Base-by-base conservation (phyloP, 92 coral and sea anemone species). In the Phymanthus crucifer region DNA sequence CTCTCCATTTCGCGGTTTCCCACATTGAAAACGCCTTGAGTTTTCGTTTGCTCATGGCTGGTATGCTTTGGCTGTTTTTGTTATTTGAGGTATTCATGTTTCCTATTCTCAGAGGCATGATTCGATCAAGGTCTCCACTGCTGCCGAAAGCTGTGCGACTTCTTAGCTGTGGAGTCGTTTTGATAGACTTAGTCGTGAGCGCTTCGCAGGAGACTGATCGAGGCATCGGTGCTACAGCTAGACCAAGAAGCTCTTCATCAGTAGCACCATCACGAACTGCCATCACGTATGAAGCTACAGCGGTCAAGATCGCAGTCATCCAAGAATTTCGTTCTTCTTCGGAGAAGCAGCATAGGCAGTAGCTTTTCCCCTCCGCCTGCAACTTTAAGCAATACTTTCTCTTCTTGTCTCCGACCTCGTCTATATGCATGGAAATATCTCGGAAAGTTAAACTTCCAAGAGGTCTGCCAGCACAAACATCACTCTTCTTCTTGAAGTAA, bases 311-410 rank as follows among this genome's bases (percentile, higher is more conserved):
- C 38, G 99, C 97, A 31, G 98, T 88, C 77, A 95, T 85, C 99
- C 99, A 95, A 0, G 91, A 81, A 70, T 95, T 93, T 70, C 99
- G 66, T 79, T 95, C 99, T 5, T 95, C 99, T 47, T 87, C 94
- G 6, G 99, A 93, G 81, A 95, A 95, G 73, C 99, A 93, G 61
- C 97, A 95, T 18, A 95, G 76, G 18, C 83, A 84, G 71, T 89
- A 94, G 11, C 87, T 73, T 67, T 93, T 95, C 3, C 97, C 97
- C 36, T 93, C 93, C 10, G 96, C 78, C 26, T 93, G 89, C 29
- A 95, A 83, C 29, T 94, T 95, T 11, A 95, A 83, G 75, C 95
- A 93, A 66, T 79, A 95, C 76, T 93, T 90, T 56, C 91, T 84
- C 77, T 86, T 91, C 23, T 81, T 89, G 74, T 93, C 95, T n/a